Evolutionary conservation across 2,888 invertebrate genomes (phyloP).

Genomic region (Euzetes globulus): DNA sequence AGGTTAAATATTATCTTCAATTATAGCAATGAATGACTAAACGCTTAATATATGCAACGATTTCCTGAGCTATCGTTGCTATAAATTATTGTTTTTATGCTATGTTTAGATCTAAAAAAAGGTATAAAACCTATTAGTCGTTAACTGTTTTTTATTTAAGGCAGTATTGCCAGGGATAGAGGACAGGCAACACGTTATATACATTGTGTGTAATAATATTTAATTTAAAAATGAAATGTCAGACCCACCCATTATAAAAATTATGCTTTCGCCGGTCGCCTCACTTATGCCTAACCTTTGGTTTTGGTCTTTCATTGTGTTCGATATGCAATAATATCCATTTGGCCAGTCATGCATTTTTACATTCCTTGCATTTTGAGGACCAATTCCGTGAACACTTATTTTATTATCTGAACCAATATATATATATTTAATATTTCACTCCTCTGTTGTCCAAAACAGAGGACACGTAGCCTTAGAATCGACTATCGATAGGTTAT

Average conservation of each 20-base stretch:
- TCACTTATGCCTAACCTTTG: not conserved
- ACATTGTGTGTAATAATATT: not conserved
- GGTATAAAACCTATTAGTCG: constrained; percentile 25
- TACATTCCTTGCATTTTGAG: not conserved
- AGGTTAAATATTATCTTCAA: not conserved
- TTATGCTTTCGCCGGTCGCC: not conserved
- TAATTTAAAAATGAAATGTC: constrained; percentile 29
- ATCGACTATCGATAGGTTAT: not conserved
- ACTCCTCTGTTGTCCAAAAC: not conserved
- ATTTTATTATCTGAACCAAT: constrained; percentile 21
- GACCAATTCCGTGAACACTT: not conserved
- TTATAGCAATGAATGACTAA: not conserved
- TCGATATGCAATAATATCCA: constrained; percentile 16
- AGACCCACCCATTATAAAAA: constrained; percentile 28
- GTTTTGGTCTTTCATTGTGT: not conserved
- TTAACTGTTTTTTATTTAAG: constrained; percentile 21
- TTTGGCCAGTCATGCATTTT: constrained; percentile 14
- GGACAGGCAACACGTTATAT: not conserved
- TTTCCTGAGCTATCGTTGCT: constrained; percentile 14
- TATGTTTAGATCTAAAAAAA: not conserved
- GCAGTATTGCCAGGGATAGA: not conserved
- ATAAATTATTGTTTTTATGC: constrained; percentile 23
- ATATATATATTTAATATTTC: not conserved
- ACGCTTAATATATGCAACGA: not conserved
- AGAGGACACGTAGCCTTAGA: not conserved